Conservation (phyloP, 1,140 invertebrate species). For the Dermatophagoides farinae region DNA sequence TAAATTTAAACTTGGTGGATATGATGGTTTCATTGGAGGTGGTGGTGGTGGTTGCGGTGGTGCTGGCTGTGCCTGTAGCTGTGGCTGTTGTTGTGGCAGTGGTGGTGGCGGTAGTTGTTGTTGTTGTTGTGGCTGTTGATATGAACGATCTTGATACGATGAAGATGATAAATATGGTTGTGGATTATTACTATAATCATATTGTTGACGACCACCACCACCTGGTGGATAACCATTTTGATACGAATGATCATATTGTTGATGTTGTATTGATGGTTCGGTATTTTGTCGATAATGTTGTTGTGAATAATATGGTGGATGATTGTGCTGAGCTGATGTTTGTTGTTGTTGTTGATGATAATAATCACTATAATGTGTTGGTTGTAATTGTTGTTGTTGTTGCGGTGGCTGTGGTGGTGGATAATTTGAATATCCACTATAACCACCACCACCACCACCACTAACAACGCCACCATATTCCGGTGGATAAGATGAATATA, state of each 20-base stretch:
- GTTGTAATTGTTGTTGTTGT: background rate
- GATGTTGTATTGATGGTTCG: background rate
- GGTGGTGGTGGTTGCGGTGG: background rate
- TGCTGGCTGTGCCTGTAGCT: background rate
- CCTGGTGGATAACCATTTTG: background rate
- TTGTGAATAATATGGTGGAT: background rate
- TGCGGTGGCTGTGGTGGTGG: background rate
- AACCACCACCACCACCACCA: background rate
- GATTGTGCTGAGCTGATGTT: background rate
- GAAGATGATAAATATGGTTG: background rate
- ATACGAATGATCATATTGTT: background rate
- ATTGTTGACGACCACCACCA: no score
- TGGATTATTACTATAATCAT: no score
- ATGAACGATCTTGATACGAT: background rate
- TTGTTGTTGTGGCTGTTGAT: background rate
- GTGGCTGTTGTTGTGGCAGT: constrained; percentile 4
- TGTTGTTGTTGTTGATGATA: background rate
- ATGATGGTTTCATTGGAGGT: background rate
- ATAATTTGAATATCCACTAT: background rate
- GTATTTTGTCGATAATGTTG: background rate
- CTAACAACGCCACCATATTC: background rate
- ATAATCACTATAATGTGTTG: background rate
- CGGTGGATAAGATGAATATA: background rate
- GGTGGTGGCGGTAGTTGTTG: background rate
- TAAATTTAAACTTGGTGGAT: background rate